phyloP scores from a whole-genome alignment of 2,888 invertebrate species.

The Ethmia dodecea region DNA sequence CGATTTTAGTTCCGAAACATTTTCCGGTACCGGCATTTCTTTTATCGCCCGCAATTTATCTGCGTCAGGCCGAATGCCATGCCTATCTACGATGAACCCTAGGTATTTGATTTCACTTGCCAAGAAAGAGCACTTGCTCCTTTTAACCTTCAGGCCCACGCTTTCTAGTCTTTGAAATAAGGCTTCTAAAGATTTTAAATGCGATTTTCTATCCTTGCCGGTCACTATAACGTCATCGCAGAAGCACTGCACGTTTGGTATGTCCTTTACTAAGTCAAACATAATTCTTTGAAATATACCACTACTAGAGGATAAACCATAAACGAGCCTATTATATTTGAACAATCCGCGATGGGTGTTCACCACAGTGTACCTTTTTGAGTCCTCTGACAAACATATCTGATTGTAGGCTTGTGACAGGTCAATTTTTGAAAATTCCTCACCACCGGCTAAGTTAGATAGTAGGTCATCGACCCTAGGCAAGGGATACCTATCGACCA shows the following conservation, averaged over 20 bases:
- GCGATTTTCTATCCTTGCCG: not conserved
- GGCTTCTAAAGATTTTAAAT: not conserved
- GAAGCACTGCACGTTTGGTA: not conserved
- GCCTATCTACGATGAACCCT: not conserved
- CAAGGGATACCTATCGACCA: constrained; percentile 4
- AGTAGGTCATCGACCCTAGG: constrained; percentile 15
- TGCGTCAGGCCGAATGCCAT: not conserved
- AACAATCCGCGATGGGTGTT: constrained; percentile 3
- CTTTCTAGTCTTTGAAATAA: not conserved
- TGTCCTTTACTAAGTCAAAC: not conserved
- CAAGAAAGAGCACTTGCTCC: not conserved
- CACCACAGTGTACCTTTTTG: constrained; percentile 2
- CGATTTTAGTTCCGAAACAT: not conserved
- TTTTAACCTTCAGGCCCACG: not conserved
- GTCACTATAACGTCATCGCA: not conserved
- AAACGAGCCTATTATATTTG: constrained; percentile 1
- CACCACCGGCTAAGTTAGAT: constrained; percentile 1
- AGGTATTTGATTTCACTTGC: not conserved
- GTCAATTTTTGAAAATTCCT: constrained; percentile 11
- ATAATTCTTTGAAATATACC: constrained; percentile 1
- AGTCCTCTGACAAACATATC: not conserved
- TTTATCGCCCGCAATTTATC: not conserved
- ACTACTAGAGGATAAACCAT: not conserved
- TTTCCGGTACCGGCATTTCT: not conserved
- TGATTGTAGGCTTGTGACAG: constrained; percentile 14